A percentile compares a stretch with the other conserved stretches of the same genome.
phyloP scores from a whole-genome alignment of 2,797 vertebrate genomes.

The Chelon labrosus region DNA sequence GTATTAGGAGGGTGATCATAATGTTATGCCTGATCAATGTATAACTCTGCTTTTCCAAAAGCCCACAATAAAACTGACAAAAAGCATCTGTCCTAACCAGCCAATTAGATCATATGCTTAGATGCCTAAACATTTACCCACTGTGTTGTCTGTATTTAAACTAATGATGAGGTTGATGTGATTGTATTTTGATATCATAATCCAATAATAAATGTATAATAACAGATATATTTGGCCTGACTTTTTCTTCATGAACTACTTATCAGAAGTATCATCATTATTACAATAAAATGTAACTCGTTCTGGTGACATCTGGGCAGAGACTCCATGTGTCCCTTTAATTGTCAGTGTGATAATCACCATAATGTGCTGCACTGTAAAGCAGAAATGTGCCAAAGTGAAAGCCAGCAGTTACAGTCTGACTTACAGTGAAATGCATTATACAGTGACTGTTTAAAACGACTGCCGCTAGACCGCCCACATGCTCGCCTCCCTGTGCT shows the following conservation, averaged over 20 bases:
- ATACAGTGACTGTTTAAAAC: constrained; percentile 48
- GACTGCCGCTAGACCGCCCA: constrained; percentile 41
- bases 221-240: not conserved
- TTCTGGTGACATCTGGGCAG: not conserved
- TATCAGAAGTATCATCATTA: not conserved
- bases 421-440: constrained; percentile 46
- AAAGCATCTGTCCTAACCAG: too few relatives aligned
- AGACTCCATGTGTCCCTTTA: not conserved
- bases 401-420: constrained; percentile 13
- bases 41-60: too few relatives aligned
- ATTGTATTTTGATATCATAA: not conserved
- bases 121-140: too few relatives aligned
- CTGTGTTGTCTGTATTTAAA: too few relatives aligned
- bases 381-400: constrained; percentile 4
- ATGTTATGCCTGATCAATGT: too few relatives aligned
- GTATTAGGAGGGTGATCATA: too few relatives aligned
- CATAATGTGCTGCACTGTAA: constrained; percentile 2
- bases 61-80: too few relatives aligned
- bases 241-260: not conserved
- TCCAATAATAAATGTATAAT: too few relatives aligned
- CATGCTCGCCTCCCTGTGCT: constrained; percentile 37
- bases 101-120: too few relatives aligned
- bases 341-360: not conserved
- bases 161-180: not conserved
- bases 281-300: not conserved